Conservation (phyloP, 2,797 vertebrate genomes). For the Miichthys miiuy region DNA sequence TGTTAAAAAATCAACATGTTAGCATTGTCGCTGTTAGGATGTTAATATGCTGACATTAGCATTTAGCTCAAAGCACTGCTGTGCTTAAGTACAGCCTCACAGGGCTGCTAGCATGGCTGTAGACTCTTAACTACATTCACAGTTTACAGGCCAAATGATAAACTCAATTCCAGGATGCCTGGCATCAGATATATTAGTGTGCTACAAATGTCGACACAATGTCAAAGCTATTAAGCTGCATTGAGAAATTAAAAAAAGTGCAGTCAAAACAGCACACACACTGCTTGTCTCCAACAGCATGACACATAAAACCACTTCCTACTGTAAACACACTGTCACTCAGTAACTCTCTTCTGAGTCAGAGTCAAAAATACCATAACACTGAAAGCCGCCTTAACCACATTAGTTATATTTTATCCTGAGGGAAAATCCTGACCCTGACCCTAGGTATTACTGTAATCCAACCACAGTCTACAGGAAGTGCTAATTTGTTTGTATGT, state of each 20-base stretch:
- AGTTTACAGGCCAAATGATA: background rate
- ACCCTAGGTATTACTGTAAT: conserved; percentile 6
- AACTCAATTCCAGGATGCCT: background rate
- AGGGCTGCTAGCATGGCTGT: background rate
- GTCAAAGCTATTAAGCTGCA: background rate
- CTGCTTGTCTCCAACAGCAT: background rate
- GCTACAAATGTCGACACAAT: background rate
- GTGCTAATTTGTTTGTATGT: background rate
- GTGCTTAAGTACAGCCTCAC: background rate
- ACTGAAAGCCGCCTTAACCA: conserved; percentile 6
- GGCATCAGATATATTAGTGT: background rate
- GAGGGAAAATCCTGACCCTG: background rate
- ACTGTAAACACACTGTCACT: background rate
- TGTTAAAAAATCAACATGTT: background rate
- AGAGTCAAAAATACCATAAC: background rate
- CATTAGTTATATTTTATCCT: conserved; percentile 1
- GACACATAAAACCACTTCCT: conserved; percentile 14
- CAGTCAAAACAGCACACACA: background rate
- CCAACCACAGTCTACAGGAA: background rate
- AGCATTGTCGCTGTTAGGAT: background rate
- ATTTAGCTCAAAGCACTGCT: background rate
- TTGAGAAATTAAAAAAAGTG: background rate
- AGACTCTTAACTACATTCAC: background rate
- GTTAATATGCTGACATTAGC: background rate
- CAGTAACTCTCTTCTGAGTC: conserved; percentile 1